A percentile compares a stretch with the other conserved stretches of the same genome.
These are phyloP conservation scores for Lasioglossum albipes DNA, from an alignment of 1,140 invertebrate species.

Conservation along the genomic window DNA sequence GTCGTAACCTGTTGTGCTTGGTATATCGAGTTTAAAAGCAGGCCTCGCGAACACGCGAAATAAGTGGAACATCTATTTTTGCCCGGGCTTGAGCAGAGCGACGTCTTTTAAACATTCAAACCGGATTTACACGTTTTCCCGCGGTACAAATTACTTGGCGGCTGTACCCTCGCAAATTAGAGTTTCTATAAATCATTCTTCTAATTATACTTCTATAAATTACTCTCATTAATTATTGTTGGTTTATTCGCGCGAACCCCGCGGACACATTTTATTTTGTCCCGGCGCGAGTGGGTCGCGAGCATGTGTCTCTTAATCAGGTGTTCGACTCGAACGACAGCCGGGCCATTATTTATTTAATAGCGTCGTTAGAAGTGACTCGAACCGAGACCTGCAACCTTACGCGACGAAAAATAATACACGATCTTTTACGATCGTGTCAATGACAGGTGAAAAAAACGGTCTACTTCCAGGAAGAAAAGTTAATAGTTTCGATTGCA, in stretches of 20 bases:
- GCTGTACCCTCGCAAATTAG: slow-evolving; percentile 36
- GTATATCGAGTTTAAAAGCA: slow-evolving; percentile 23
- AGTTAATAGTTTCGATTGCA: no score
- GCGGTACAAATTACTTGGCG: slow-evolving; percentile 25
- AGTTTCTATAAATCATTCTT: slow-evolving; percentile 52
- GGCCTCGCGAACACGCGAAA: slow-evolving; percentile 28
- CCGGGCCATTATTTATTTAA: slow-evolving; percentile 22
- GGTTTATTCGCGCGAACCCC: slow-evolving; percentile 34
- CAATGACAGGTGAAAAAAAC: no score
- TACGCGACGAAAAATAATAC: not conserved
- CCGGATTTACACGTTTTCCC: slow-evolving; percentile 37
- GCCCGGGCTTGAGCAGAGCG: no score
- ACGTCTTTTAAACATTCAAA: slow-evolving; percentile 32
- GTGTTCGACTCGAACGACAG: slow-evolving; percentile 21
- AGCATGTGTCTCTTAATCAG: slow-evolving; percentile 17
- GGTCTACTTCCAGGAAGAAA: no score
- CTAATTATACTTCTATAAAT: slow-evolving; percentile 53
- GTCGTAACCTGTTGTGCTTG: slow-evolving; percentile 7
- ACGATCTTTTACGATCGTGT: not conserved
- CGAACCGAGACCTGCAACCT: not conserved
- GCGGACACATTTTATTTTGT: slow-evolving; percentile 19
- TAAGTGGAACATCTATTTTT: slow-evolving; percentile 47
- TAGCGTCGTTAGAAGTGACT: not conserved
- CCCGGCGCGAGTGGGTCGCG: no score
- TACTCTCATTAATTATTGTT: slow-evolving; percentile 52